Evolutionary conservation across 2,797 vertebrate genomes (phyloP), one percentile per base, ranked within the genome.

Genomic region (Atherinosoma microstoma): DNA sequence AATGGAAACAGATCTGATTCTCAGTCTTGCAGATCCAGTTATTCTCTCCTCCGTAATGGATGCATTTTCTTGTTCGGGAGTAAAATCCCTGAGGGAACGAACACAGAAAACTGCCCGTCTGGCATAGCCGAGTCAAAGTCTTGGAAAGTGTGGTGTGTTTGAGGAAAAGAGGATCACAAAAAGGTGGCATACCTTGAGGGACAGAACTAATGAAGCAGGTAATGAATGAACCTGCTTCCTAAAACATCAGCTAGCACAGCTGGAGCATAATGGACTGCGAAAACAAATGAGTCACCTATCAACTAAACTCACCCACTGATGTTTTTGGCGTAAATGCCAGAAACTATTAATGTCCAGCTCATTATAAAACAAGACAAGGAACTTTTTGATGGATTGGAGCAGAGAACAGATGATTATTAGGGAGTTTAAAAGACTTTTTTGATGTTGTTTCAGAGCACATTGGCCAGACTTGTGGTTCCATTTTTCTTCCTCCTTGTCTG

Each of bases 201-300:
- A 86, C 74, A 68, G 79, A 90, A 83, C 77, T 92, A 93, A 93
- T 92, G 92, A 92, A 90, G 91, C 84, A 74, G 83, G 80, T 90
- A 92, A 93, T 92, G 88, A 89, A 93, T 90, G 86, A 85, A 91
- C 79, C 83, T 75, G 79, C 81, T 72, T 87, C 78, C 85, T 67
- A 79, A 84, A 90, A 90, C 84, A 82, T 88, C 90, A 87, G 79
- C 82, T 70, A 38, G 78, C 90, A 90, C 90, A 93, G 91, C 88
- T 89, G 90, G 91, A 93, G 84, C 80, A 88, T 84, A 91, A 92
- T 90, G 84, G 82, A 85, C 78, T 70, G 83, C 70, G 74, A 82
- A 89, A 87, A 89, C 81, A 85, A 89, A 85, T 82, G 74, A 89
- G 80, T 87, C 81, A 80, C 84, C 83, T 76, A 78, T 80, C 75